Evolutionary conservation across 1,140 invertebrate species (phyloP).

Genomic region (Drosophila kohkoa): DNA sequence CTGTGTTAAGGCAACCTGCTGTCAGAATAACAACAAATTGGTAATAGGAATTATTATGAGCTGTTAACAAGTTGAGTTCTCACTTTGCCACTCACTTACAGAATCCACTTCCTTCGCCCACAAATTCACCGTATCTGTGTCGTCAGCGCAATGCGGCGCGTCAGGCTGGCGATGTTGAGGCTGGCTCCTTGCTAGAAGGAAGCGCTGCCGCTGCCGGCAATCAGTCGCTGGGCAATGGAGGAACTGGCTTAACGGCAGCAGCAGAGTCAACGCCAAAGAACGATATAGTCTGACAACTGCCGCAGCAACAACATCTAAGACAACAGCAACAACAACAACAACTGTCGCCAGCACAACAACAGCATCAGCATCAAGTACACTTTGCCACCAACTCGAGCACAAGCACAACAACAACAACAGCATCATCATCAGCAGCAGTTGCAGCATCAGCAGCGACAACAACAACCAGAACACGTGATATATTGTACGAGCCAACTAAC

Average conservation of each 20-base stretch:
- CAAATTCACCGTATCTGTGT: constrained; percentile 91
- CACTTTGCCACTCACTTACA: constrained; percentile 57
- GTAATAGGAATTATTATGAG: constrained; percentile 1
- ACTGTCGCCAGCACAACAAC: constrained; percentile 44
- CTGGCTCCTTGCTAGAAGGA: constrained; percentile 76
- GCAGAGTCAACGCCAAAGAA: constrained; percentile 64
- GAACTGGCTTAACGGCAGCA: constrained; percentile 13
- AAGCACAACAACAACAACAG: constrained; percentile 24
- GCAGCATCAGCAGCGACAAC: constrained; percentile 30
- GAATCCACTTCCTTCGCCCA: constrained; percentile 90
- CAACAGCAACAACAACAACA: constrained; percentile 35
- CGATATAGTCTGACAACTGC: constrained; percentile 79
- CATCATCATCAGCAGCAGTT: constrained; percentile 29
- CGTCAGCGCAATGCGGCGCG: constrained; percentile 88
- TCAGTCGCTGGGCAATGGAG: constrained; percentile 33
- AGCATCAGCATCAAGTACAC: constrained; percentile 59
- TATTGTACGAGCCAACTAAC: constrained; percentile 66
- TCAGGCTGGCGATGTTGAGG: constrained; percentile 80
- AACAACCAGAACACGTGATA: constrained; percentile 67
- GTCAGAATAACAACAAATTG: constrained; percentile 85
- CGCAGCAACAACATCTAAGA: constrained; percentile 32
- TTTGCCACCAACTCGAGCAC: constrained; percentile 59
- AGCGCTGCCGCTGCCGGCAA: constrained; percentile 23
- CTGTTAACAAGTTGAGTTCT: neutral
- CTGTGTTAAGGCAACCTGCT: constrained; percentile 94